Conservation (phyloP, 2,888 invertebrate species). For the Leptinotarsa tumamoca region DNA sequence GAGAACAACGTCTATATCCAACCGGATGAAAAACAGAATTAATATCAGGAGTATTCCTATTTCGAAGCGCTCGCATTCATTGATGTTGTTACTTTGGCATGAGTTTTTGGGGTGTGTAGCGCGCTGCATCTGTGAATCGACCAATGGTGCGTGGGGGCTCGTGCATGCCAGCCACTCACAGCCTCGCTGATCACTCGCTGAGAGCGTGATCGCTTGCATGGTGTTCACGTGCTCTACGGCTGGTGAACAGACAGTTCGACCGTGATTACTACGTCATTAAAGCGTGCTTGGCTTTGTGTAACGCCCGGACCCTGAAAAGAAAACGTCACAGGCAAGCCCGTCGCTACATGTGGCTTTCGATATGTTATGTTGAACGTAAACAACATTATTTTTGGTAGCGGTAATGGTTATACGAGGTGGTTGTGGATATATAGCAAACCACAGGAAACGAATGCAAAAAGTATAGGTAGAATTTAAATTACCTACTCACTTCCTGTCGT, state of each 20-base stretch:
- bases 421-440: neutral
- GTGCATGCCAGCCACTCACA: conserved; percentile 73
- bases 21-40: conserved; percentile 38
- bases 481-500: too few species aligned
- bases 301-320: conserved; percentile 40
- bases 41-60: conserved; percentile 49
- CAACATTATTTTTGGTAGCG: conserved; percentile 9
- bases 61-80: conserved; percentile 54
- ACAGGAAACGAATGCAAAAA: neutral
- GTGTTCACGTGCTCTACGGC: conserved; percentile 87
- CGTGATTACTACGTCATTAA: conserved; percentile 75
- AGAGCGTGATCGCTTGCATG: conserved; percentile 82
- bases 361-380: conserved; percentile 4
- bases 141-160: conserved; percentile 68
- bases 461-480: too few species aligned
- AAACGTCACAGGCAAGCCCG: conserved; percentile 60
- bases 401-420: neutral
- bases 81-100: conserved; percentile 63
- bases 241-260: conserved; percentile 73
- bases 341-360: conserved; percentile 28
- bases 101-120: conserved; percentile 68
- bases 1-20: conserved; percentile 25
- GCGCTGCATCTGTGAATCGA: conserved; percentile 64
- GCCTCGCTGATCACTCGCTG: conserved; percentile 75
- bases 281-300: conserved; percentile 62